Base-by-base conservation (phyloP, 2,888 invertebrate species). In the Eupithecia insigniata region DNA sequence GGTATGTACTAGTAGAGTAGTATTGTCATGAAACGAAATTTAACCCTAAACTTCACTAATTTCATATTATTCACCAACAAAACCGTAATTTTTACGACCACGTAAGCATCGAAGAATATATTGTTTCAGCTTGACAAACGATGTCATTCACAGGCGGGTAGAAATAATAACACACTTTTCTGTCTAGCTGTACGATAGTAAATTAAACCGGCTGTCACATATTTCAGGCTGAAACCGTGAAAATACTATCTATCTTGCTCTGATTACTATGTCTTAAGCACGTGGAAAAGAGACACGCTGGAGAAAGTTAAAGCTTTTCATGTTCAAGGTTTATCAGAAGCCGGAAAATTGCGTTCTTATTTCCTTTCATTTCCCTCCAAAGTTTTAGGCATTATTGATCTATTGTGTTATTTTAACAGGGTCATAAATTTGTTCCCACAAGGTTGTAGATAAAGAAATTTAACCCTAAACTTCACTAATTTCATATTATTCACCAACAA, bases 231-330 rank as follows among this genome's bases (percentile, higher is more conserved):
- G 83, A 82, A 85, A 83, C 83, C 79, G 84, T 81, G 85, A 85
- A 84, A 84, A 81, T 79, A 83, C 79, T 81, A 85, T 89, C 81
- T 80, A 83, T 89, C 90, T 89, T 87, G 85, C 86, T 86, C 87
- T 83, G 89, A 90, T 89, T 89, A 79, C 82, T 84, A 90, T 89
- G 88, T 82, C 82, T 79, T 83, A 82, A 81, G 79, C 79, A 77
- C 70, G 83, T 76, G 78, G 70, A 80, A 85, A 80, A 82, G 79
- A 83, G 83, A 86, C 46, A 51, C 10, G 46, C 46, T 46, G 46
- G 46, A 51, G 46, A 26, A 26, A 60, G 30, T n/a, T 5, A 39
- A 64, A 64, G 36, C 14, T 14, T 36, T 36, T n/a, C 34, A 22
- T 3, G n/a, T 34, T 62, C 62, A 36, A 12, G 26, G 5, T 64